A percentile compares a stretch with the other conserved stretches of the same genome.
Evolutionary conservation across 2,888 invertebrate species (phyloP).

Genomic region (Agriopis marginaria): DNA sequence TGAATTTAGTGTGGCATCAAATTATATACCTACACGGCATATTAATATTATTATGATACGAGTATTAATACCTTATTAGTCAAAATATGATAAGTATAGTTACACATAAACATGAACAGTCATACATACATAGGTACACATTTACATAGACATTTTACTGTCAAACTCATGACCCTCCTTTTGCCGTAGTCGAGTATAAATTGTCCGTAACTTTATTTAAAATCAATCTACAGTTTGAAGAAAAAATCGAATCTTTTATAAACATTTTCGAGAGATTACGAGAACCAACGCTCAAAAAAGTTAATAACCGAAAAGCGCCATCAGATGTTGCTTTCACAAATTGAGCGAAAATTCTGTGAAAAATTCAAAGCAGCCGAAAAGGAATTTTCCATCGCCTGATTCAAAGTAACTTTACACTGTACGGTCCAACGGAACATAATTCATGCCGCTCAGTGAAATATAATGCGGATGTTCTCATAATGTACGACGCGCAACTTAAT

Average conservation of each 20-base stretch:
- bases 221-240: not conserved
- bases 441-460: conserved; percentile 80
- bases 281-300: conserved; percentile 11
- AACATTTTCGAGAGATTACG: not conserved
- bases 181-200: no score
- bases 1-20: no score
- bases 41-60: no score
- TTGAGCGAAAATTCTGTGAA: conserved; percentile 39
- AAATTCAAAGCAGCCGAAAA: conserved; percentile 49
- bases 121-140: no score
- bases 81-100: no score
- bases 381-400: conserved; percentile 68
- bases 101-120: no score
- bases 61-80: no score
- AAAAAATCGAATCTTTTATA: not conserved
- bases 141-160: no score
- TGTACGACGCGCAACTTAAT: conserved; percentile 82
- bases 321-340: conserved; percentile 30
- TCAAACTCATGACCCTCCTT: no score
- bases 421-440: conserved; percentile 73
- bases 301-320: conserved; percentile 30
- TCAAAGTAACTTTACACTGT: conserved; percentile 72
- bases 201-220: not conserved
- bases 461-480: conserved; percentile 82
- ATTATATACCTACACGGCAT: no score